Conservation (phyloP, 2,797 vertebrate genomes). For the Syngnathus acus region DNA sequence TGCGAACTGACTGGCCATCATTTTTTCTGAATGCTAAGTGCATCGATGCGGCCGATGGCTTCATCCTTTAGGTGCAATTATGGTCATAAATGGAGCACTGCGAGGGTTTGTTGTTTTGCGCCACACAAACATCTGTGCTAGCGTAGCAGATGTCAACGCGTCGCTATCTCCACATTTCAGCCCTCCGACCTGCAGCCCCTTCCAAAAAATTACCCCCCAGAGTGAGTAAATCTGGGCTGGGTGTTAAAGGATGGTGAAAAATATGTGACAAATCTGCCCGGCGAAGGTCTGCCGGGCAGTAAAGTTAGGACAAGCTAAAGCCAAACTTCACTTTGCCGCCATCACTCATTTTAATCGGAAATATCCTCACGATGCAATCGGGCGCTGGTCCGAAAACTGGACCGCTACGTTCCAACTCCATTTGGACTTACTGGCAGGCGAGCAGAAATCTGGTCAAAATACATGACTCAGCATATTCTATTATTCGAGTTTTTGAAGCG, state of each 20-base stretch:
- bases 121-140: background rate
- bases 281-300: background rate
- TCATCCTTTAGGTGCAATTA: background rate
- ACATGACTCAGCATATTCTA: too few species aligned
- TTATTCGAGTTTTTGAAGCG: too few species aligned
- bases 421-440: background rate
- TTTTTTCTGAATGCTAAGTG: background rate
- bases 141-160: background rate
- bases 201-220: background rate
- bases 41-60: background rate
- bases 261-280: background rate
- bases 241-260: background rate
- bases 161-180: background rate
- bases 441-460: background rate
- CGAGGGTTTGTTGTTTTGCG: background rate
- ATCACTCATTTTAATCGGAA: background rate
- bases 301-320: background rate
- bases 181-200: background rate
- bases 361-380: background rate
- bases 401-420: background rate
- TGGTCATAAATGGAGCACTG: background rate
- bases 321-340: background rate
- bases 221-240: background rate
- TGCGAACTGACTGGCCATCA: background rate
- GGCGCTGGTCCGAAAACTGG: background rate